These are phyloP conservation scores for Maconellicoccus hirsutus DNA, from an alignment of 1,140 invertebrate genomes.

Conservation along the genomic window DNA sequence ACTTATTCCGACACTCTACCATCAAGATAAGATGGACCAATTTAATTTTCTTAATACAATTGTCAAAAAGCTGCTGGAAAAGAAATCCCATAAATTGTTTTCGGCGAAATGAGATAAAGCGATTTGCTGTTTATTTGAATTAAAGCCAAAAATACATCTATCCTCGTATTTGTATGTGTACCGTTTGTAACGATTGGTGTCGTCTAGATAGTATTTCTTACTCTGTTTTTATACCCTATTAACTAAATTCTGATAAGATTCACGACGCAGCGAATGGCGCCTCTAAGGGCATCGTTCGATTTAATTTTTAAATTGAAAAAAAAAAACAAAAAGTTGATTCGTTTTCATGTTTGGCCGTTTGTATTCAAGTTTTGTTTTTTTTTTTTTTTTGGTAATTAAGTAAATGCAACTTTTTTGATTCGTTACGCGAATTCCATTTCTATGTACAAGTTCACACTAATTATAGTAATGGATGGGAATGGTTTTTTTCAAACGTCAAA, in stretches of 20 bases:
- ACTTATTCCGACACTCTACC: background rate
- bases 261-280: conserved; percentile 1
- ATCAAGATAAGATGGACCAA: conserved; percentile 16
- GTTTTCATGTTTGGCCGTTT: background rate
- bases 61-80: conserved; percentile 18
- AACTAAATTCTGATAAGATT: conserved; percentile 6
- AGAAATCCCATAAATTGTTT: conserved; percentile 20
- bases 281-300: background rate
- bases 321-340: background rate
- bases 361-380: background rate
- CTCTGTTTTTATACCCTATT: background rate
- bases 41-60: conserved; percentile 23
- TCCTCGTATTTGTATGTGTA: conserved; percentile 8
- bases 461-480: background rate
- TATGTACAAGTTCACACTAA: background rate
- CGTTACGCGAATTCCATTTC: background rate
- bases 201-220: conserved; percentile 10
- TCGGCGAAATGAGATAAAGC: conserved; percentile 16
- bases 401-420: conserved; percentile 5
- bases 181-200: conserved; percentile 17
- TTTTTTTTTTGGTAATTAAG: background rate
- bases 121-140: conserved; percentile 22
- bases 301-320: background rate
- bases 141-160: conserved; percentile 19
- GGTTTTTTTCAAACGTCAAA: background rate